Conservation (phyloP, 2,113 vertebrate species). For the Thryonomys swinderianus region DNA sequence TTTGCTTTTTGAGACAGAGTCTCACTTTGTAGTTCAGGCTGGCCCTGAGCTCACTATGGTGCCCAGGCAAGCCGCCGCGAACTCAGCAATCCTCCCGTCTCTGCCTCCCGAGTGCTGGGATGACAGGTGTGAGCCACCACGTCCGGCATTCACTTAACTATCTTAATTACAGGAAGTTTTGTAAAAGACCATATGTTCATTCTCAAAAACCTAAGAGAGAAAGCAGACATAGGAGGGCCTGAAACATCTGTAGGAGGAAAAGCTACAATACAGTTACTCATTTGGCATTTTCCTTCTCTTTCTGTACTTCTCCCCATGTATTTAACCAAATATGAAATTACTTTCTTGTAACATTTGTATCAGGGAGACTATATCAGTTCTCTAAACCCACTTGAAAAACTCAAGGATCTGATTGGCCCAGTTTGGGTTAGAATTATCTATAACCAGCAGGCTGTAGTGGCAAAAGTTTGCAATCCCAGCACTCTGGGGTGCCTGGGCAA, state of each 20-base stretch:
- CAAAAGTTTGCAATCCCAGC: not conserved
- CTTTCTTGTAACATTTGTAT: slow-evolving; percentile 1
- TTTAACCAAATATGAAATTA: not conserved
- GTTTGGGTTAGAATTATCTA: not conserved
- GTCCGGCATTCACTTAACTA: no score
- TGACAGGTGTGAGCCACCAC: no score
- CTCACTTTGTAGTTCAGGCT: no score
- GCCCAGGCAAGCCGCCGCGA: no score
- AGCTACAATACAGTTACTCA: not conserved
- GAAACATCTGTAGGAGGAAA: not conserved
- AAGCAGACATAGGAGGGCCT: not conserved
- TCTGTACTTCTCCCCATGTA: not conserved
- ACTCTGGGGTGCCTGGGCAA: not conserved
- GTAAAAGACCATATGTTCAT: not conserved
- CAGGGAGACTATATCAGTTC: not conserved
- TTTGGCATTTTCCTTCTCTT: slow-evolving; percentile 20
- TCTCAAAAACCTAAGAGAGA: not conserved
- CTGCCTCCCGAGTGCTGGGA: no score
- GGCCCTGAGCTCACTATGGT: no score
- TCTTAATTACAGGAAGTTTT: not conserved
- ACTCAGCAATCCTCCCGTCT: no score
- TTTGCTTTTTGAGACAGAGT: no score
- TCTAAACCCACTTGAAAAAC: not conserved
- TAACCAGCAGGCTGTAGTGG: not conserved
- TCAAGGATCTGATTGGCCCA: not conserved